Evolutionary conservation across 1,140 invertebrate genomes (phyloP), one percentile per base, ranked within the genome.

Genomic region (Drosophila pallidifrons): DNA sequence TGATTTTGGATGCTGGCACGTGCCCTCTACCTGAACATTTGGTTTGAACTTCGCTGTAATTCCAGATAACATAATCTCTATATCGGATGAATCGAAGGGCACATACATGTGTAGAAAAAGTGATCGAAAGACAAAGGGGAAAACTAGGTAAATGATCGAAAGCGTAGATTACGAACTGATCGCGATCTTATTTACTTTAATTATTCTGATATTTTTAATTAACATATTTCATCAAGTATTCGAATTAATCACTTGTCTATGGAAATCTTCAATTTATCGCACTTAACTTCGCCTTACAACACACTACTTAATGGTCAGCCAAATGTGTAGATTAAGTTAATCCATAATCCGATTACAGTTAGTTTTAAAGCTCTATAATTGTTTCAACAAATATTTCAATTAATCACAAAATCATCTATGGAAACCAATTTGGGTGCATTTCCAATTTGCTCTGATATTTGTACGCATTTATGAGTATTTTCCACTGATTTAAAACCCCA

Each of bases 401-500:
- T 38, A 57, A 2, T 16, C 35, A 25, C 11, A 6, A 45, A 55
- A 35, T 32, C 30, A 35, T 35, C 1, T 30, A 3, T 51, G 2
- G 3, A 49, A 49, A 35, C 11, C 10, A 8, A 6, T 35, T 4
- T 8, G 5, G 6, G 0, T 25, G 6, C 10, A 71, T 81, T 85
- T 68, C 2, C 70, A n/a, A 86, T 28, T 49, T 74, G 74, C 61
- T 32, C 47, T 32, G 35, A 63, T 71, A 55, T 70, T 70, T 77
- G 46, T 57, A 38, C 0, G 15, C 10, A 43, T 69, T 45, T 51
- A 73, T 52, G 69, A 57, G 68, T 68, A 64, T 57, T 74, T 76
- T 77, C 75, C 52, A 72, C 20, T 64, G 55, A 71, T 68, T 87
- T 87, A 79, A 82, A 67, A 81, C 76, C 77, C 71, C 82, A 86